A percentile compares a stretch with the other conserved stretches of the same genome.
These are phyloP conservation scores for Falco rusticolus DNA, from an alignment of 2,797 vertebrate genomes.

Conservation along the genomic window DNA sequence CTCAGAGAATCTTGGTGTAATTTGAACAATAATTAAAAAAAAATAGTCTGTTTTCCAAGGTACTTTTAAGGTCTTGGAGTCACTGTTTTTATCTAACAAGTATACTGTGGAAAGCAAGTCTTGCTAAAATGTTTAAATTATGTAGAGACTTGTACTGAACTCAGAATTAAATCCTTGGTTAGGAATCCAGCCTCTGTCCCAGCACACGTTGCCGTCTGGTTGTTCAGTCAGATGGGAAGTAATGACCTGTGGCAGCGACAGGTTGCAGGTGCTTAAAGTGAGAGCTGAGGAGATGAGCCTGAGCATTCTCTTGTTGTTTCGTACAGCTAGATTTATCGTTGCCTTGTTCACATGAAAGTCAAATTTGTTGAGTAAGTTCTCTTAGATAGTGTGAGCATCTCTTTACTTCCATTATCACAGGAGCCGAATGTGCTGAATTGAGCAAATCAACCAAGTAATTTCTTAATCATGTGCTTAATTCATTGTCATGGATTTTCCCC, in stretches of 20 bases:
- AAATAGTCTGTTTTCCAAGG: not conserved
- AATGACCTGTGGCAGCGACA: not conserved
- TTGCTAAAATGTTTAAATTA: not conserved
- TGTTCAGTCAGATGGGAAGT: not conserved
- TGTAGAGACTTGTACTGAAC: not conserved
- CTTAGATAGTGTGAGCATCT: not conserved
- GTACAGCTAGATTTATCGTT: not conserved
- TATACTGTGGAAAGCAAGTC: not conserved
- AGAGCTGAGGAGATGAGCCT: not conserved
- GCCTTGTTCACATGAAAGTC: not conserved
- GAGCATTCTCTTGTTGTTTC: not conserved
- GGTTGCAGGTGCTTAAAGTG: not conserved
- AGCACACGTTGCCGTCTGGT: not conserved
- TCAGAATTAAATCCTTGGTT: not conserved
- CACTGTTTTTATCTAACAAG: not conserved
- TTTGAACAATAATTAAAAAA: not conserved
- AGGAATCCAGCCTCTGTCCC: not conserved
- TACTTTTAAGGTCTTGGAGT: not conserved
- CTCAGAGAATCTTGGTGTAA: not conserved
- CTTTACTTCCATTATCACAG: not conserved
- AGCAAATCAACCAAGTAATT: constrained; percentile 41
- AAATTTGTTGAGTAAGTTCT: not conserved
- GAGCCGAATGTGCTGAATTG: constrained; percentile 2
- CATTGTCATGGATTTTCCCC: not conserved
- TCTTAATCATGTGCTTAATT: constrained; percentile 15